Percentiles rank a stretch among this genome's conserved stretches.
These are phyloP conservation scores for Lomographa bimaculata DNA, from an alignment of 2,888 invertebrate species.

Conservation along the genomic window DNA sequence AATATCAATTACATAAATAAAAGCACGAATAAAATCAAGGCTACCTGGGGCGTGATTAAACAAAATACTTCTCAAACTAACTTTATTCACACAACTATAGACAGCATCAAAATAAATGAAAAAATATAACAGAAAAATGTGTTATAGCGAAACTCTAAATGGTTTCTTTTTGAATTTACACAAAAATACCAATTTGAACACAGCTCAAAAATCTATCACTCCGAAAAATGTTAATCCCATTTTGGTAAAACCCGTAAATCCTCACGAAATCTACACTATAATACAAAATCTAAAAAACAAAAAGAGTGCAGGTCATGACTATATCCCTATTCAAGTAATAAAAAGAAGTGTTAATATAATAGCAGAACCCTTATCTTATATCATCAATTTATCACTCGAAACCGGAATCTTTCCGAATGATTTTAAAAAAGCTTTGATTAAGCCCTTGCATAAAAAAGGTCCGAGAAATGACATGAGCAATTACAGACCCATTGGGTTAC, in stretches of 20 bases:
- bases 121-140: neutral
- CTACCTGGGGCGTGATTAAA: neutral
- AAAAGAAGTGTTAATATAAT: constrained; percentile 2
- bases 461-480: neutral
- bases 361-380: neutral
- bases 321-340: neutral
- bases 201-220: neutral
- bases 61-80: constrained; percentile 1
- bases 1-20: neutral
- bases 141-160: neutral
- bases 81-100: neutral
- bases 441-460: neutral
- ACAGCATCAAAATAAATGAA: neutral
- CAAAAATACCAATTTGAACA: neutral
- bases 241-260: neutral
- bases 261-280: neutral
- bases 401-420: too few species aligned
- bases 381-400: neutral
- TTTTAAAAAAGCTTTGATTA: neutral
- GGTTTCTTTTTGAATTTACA: neutral
- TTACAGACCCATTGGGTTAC: neutral
- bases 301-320: neutral
- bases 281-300: neutral
- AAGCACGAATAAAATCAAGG: constrained; percentile 1
- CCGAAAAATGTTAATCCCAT: neutral